Conservation (phyloP, 2,797 vertebrate species). For the Sebastes minor region DNA sequence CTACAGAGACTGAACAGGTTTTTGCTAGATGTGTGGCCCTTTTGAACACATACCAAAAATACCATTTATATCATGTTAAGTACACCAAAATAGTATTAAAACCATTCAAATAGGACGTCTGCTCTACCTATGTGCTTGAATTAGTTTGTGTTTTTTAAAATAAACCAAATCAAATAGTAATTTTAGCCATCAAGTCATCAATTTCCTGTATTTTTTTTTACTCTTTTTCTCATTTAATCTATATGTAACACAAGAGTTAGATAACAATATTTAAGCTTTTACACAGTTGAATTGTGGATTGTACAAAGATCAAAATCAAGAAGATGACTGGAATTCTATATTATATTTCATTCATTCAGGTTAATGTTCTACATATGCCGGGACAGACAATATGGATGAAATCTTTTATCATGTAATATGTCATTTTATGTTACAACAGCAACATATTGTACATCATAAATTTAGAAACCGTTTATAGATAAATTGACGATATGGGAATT, state of each 20-base stretch:
- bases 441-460: background rate
- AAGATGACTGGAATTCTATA: too few relatives aligned
- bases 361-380: too few relatives aligned
- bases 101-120: background rate
- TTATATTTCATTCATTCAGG: too few relatives aligned
- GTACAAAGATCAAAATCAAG: too few relatives aligned
- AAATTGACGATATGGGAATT: background rate
- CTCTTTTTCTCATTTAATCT: too few relatives aligned
- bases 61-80: background rate
- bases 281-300: too few relatives aligned
- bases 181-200: too few relatives aligned
- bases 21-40: background rate
- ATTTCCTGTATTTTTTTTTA: too few relatives aligned
- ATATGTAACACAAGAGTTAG: too few relatives aligned
- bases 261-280: rapidly evolving
- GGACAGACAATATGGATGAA: background rate
- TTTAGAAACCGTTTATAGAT: background rate
- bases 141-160: background rate
- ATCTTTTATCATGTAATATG: background rate
- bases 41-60: background rate
- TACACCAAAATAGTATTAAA: background rate
- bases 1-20: background rate
- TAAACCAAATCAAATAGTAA: too few relatives aligned
- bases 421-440: background rate
- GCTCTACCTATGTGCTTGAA: background rate